phyloP scores from a whole-genome alignment of 1,140 invertebrate species.

The Platyscapa corneri region DNA sequence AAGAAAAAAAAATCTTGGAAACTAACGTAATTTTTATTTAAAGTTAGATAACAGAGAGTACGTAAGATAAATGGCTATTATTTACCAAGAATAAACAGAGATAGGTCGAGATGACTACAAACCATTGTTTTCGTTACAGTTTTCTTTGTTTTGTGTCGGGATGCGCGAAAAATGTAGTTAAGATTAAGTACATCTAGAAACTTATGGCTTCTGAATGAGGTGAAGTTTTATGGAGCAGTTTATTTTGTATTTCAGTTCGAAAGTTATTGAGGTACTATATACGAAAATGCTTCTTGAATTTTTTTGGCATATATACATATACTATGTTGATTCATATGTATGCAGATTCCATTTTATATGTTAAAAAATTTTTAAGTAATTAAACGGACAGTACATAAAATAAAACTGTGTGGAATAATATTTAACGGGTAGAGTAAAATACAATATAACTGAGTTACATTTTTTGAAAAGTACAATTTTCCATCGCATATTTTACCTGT shows the following conservation, averaged over 20 bases:
- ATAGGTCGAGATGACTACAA: background rate
- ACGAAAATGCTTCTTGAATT: slow-evolving; percentile 1
- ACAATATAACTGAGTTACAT: background rate
- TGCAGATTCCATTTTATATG: background rate
- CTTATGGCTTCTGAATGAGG: slow-evolving; percentile 1
- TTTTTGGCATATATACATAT: background rate
- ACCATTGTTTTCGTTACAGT: background rate
- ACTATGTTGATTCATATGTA: background rate
- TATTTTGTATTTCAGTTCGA: background rate
- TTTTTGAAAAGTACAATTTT: background rate
- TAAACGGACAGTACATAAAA: background rate
- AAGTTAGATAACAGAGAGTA: background rate
- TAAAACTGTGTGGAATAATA: background rate
- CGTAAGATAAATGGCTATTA: background rate
- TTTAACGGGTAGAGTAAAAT: background rate
- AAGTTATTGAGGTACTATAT: slow-evolving; percentile 21
- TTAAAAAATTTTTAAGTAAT: background rate
- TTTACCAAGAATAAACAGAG: background rate
- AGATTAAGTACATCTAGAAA: background rate
- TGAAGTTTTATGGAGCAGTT: slow-evolving; percentile 8
- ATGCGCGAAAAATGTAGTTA: background rate
- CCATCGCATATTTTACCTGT: background rate
- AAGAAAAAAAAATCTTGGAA: too few species aligned
- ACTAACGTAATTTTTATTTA: too few species aligned
- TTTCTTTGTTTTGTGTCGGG: background rate